phyloP scores from a whole-genome alignment of 2,888 invertebrate species.

The Oligia fasciuncula region DNA sequence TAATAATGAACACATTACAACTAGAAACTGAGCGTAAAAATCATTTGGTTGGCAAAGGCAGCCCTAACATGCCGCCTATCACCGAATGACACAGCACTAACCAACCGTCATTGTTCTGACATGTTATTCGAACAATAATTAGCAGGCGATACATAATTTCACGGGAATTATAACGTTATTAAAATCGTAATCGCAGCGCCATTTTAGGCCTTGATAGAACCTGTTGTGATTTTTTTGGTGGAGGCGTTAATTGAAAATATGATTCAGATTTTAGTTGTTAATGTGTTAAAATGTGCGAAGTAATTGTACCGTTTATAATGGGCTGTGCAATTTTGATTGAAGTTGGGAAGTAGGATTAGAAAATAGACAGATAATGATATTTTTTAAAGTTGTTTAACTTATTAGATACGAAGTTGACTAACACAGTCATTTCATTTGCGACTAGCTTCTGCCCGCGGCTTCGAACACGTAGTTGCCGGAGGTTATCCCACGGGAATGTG shows the following conservation, averaged over 20 bases:
- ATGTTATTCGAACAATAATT: conserved; percentile 75
- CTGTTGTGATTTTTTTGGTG: conserved; percentile 19
- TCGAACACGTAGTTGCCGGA: too few species aligned
- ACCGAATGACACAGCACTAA: conserved; percentile 58
- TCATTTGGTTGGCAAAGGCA: conserved; percentile 39
- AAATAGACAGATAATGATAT: not conserved
- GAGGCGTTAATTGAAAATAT: conserved; percentile 40
- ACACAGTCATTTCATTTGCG: too few species aligned
- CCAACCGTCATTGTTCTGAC: conserved; percentile 74
- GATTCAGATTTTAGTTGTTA: conserved; percentile 34
- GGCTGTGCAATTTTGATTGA: conserved; percentile 8
- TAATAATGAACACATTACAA: conserved; percentile 62
- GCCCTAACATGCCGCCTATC: conserved; percentile 45
- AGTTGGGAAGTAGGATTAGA: not conserved
- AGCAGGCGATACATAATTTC: conserved; percentile 84
- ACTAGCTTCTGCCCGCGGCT: too few species aligned
- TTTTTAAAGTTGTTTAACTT: too few species aligned
- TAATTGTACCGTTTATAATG: conserved; percentile 28
- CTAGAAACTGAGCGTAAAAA: conserved; percentile 23
- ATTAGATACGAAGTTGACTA: too few species aligned
- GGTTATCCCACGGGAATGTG: too few species aligned
- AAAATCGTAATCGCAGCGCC: conserved; percentile 62
- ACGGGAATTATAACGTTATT: conserved; percentile 83
- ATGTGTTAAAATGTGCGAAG: conserved; percentile 38
- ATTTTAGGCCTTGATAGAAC: conserved; percentile 43